These are phyloP conservation scores for Zoanthus sansibaricus DNA, from an alignment of 92 coral and sea anemone genomes.

Conservation along the genomic window DNA sequence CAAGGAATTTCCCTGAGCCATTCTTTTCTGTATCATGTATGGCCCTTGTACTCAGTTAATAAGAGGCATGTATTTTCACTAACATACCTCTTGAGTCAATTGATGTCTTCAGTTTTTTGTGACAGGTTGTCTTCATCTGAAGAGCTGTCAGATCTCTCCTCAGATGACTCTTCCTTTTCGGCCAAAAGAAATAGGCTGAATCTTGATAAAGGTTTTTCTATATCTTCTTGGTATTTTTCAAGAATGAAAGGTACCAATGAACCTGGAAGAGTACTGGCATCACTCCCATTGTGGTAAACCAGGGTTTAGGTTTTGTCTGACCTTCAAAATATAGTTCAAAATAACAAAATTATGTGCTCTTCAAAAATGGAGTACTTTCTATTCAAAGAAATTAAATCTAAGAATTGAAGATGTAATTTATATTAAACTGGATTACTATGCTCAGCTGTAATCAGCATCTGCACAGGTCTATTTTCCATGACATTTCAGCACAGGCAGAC, in stretches of 20 bases:
- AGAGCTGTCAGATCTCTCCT: constrained; percentile 26
- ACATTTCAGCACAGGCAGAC: no score
- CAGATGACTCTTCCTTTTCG: constrained; percentile 28
- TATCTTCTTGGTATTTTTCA: constrained; percentile 14
- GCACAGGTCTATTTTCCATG: constrained; percentile 37
- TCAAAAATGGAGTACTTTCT: constrained; percentile 23
- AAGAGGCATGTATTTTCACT: constrained; percentile 4
- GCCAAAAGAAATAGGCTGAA: neutral
- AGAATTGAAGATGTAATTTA: constrained; percentile 16
- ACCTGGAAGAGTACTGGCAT: neutral
- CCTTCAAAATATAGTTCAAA: constrained; percentile 24
- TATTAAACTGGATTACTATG: constrained; percentile 21
- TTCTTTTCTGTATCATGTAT: constrained; percentile 32
- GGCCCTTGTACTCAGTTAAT: constrained; percentile 10
- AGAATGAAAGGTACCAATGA: neutral
- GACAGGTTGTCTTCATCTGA: constrained; percentile 33
- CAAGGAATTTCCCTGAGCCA: no score
- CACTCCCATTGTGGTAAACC: constrained; percentile 14
- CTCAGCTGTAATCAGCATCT: constrained; percentile 22
- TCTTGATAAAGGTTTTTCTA: neutral
- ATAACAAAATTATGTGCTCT: constrained; percentile 29
- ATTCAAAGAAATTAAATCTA: constrained; percentile 28
- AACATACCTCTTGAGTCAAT: constrained; percentile 18
- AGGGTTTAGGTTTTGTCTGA: constrained; percentile 15
- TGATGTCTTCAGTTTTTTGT: constrained; percentile 11